Conservation (phyloP, 2,113 vertebrate genomes). For the Myotis lucifugus region DNA sequence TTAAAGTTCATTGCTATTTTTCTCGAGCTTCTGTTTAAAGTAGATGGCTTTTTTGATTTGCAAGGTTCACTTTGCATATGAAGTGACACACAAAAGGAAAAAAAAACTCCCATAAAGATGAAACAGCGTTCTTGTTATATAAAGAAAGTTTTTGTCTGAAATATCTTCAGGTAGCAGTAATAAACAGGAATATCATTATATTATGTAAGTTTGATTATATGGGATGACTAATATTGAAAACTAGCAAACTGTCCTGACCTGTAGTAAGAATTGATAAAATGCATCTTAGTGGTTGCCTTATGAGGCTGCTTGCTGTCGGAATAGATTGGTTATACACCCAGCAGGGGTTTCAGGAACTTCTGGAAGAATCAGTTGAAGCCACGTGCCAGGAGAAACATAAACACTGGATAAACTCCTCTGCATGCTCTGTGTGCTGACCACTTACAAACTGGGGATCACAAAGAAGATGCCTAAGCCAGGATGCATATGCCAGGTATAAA, state of each 20-base stretch:
- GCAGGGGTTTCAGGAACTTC: background rate
- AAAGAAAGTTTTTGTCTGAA: background rate
- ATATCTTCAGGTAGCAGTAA: background rate
- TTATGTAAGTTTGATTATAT: background rate
- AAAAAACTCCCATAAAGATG: background rate
- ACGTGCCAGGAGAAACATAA: background rate
- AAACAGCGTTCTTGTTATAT: background rate
- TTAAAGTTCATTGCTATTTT: background rate
- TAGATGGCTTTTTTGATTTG: slow-evolving; percentile 31
- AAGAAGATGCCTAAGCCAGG: background rate
- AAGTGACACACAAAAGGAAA: background rate
- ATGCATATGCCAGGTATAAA: background rate
- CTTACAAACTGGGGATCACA: background rate
- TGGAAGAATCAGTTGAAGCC: slow-evolving; percentile 50
- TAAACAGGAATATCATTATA: background rate
- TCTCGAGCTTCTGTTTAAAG: slow-evolving; percentile 6
- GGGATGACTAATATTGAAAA: background rate
- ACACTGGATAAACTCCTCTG: background rate
- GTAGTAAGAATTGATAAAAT: background rate
- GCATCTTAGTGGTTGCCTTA: background rate
- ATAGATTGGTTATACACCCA: background rate
- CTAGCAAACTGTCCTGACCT: background rate
- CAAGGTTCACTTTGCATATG: background rate
- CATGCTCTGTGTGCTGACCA: background rate
- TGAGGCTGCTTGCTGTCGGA: background rate